Percentiles rank a stretch among this genome's conserved stretches.
Evolutionary conservation across 2,797 vertebrate species (phyloP).

Genomic region (Chromis chromis): DNA sequence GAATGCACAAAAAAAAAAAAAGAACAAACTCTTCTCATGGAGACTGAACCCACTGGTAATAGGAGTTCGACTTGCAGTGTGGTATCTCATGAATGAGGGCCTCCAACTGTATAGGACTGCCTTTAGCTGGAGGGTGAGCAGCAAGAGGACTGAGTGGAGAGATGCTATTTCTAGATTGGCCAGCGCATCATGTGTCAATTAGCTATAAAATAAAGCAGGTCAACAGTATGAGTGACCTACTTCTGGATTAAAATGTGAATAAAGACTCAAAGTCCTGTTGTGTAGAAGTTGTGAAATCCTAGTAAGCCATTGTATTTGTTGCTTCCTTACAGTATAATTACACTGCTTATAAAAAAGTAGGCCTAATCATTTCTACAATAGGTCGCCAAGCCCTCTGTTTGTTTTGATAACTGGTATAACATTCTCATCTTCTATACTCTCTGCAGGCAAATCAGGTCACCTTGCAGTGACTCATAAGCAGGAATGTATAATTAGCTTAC

Average conservation of each 20-base stretch:
- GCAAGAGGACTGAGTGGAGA: conserved; percentile 19
- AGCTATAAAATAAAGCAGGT: conserved; percentile 64
- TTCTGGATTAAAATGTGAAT: conserved; percentile 49
- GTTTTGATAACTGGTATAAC: conserved; percentile 19
- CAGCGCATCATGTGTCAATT: conserved; percentile 57
- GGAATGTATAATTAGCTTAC: conserved; percentile 78
- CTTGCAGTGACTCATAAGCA: conserved; percentile 73
- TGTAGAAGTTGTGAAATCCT: not conserved
- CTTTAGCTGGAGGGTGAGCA: conserved; percentile 39
- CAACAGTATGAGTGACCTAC: conserved; percentile 54
- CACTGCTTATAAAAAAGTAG: not conserved
- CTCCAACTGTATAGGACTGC: conserved; percentile 15
- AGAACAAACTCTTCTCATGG: not conserved
- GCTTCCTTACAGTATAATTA: not conserved
- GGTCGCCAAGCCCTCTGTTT: not conserved
- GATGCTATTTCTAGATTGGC: conserved; percentile 55
- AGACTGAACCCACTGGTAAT: conserved; percentile 6
- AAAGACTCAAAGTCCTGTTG: not conserved
- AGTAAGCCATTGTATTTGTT: not conserved
- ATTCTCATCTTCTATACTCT: not conserved
- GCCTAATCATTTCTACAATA: not conserved
- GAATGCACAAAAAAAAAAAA: not conserved
- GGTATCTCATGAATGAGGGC: conserved; percentile 41
- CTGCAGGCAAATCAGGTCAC: conserved; percentile 64
- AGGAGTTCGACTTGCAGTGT: conserved; percentile 6